Percentiles rank a stretch among this genome's conserved stretches.
phyloP scores from a whole-genome alignment of 2,797 vertebrate genomes.

The Lutjanus campechanus region DNA sequence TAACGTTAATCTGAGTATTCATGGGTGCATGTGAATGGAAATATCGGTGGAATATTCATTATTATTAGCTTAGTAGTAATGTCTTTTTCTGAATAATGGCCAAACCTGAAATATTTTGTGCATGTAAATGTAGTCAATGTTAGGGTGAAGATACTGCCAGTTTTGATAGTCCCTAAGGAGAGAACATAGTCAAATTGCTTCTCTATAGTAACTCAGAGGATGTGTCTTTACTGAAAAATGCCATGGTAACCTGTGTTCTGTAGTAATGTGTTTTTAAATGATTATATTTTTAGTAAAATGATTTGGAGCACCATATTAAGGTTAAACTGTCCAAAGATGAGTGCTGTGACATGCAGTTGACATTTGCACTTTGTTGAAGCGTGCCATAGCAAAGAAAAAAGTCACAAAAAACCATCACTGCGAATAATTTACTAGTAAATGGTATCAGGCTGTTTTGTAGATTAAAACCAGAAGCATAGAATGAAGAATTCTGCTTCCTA shows the following conservation, averaged over 20 bases:
- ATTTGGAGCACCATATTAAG: not conserved
- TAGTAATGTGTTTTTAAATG: not conserved
- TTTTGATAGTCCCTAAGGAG: not conserved
- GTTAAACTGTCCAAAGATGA: not conserved
- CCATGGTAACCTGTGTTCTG: not conserved
- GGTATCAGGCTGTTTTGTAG: not conserved
- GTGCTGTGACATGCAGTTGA: not conserved
- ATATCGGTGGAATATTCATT: too few relatives aligned
- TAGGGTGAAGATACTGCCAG: not conserved
- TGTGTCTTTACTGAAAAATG: not conserved
- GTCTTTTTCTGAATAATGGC: too few relatives aligned
- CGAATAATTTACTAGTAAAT: not conserved
- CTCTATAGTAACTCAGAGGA: not conserved
- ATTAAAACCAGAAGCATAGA: constrained; percentile 18
- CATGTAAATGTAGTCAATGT: not conserved
- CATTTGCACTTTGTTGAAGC: not conserved
- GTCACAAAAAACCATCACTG: not conserved
- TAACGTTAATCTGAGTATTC: too few relatives aligned
- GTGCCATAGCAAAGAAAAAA: not conserved
- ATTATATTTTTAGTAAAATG: not conserved
- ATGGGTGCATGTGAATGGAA: too few relatives aligned
- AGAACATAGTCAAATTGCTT: not conserved
- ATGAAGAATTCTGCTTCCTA: constrained; percentile 16
- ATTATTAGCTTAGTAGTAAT: too few relatives aligned
- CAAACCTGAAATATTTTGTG: too few relatives aligned